Base-by-base conservation (phyloP, 2,113 vertebrate genomes). In the Crotalus helleri region DNA sequence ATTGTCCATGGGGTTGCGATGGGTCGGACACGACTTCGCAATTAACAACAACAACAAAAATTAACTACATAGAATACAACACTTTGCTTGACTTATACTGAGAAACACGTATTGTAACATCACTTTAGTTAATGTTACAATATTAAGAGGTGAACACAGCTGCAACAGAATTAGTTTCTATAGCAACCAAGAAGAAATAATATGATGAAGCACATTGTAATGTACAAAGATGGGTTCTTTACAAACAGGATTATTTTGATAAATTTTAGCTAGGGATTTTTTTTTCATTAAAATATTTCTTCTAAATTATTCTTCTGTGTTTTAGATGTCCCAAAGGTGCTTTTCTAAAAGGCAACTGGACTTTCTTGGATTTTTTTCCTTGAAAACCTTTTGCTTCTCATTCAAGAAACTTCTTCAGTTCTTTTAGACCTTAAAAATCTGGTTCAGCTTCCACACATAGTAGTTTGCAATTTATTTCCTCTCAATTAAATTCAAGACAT, bases 91-190 rank as follows among this genome's bases (percentile, higher is more conserved):
- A 94, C 94, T 96, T 92, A 94, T 95, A 96, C 93, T 97, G 97
- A 97, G 95, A 93, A 96, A 97, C 95, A 96, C 87, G 91, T 95
- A 96, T 95, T 97, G 97, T 97, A 93, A 86, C 58, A 93, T 49
- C 53, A 44, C 53, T 74, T 89, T 92, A 57, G 54, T 74, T 90
- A 97, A 97, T 97, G 97, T 97, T 97, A 96, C 97, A 98, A 98
- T 98, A 98, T 97, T 98, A 97, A 98, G 98, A 98, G 98, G 97
- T 96, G 96, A 98, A 97, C 97, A 97, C 97, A 98, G 97, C 97
- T 98, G 98, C 97, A 98, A 95, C 96, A 98, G 97, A 98, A 98
- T 98, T 98, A 97, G 97, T 98, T 98, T 98, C 98, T 98, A 98
- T 98, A 98, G 98, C 98, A 98, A 98, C 98, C 97, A 96, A 96